Evolutionary conservation across 2,113 vertebrate genomes (phyloP).

Genomic region (Puntigrus tetrazona): DNA sequence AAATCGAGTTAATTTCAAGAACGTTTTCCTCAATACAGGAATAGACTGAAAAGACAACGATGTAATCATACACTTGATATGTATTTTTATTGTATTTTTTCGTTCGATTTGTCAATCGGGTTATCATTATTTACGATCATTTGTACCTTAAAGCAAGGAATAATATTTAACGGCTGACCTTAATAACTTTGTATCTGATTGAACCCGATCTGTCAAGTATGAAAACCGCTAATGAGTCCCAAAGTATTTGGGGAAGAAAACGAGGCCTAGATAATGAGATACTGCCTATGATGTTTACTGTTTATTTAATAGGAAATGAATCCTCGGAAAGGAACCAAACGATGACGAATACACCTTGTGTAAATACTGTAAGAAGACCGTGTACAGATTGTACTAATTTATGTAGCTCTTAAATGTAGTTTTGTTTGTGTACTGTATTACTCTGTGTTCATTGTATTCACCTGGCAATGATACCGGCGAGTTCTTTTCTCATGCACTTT

Average conservation of each 20-base stretch:
- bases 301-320: slow-evolving; percentile 54
- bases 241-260: slow-evolving; percentile 24
- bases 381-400: slow-evolving; percentile 70
- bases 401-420: slow-evolving; percentile 53
- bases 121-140: slow-evolving; percentile 24
- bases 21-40: slow-evolving; percentile 1
- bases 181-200: slow-evolving; percentile 12
- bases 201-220: neutral
- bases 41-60: slow-evolving; percentile 37
- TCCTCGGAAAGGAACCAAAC: slow-evolving; percentile 14
- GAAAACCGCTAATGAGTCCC: slow-evolving; percentile 4
- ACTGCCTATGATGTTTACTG: slow-evolving; percentile 47
- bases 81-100: slow-evolving; percentile 32
- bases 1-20: neutral
- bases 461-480: slow-evolving; percentile 53
- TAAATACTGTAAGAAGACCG: slow-evolving; percentile 64
- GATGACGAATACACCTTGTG: slow-evolving; percentile 56
- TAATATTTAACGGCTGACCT: slow-evolving; percentile 27
- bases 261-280: slow-evolving; percentile 47
- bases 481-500: slow-evolving; percentile 67
- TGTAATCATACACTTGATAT: slow-evolving; percentile 35
- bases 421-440: slow-evolving; percentile 59
- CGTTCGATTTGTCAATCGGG: slow-evolving; percentile 14
- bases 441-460: slow-evolving; percentile 61
- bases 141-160: slow-evolving; percentile 11